phyloP scores from a whole-genome alignment of 2,113 vertebrate species.

The Eleginops maclovinus region DNA sequence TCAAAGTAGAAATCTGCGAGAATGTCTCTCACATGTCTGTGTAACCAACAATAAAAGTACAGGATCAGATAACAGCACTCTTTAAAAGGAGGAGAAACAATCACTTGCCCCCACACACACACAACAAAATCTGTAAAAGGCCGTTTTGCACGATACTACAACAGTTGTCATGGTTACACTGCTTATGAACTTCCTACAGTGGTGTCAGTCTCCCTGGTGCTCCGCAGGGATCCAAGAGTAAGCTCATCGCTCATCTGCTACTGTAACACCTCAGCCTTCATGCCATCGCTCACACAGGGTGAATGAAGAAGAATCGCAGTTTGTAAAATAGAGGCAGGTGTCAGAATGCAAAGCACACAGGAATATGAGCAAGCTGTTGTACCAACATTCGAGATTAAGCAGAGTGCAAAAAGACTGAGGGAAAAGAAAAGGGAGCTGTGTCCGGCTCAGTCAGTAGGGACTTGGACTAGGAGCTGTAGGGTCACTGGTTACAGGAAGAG shows the following conservation, averaged over 20 bases:
- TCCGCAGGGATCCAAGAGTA: constrained; percentile 47
- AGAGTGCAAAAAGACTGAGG: background rate
- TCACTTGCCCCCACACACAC: constrained; percentile 1
- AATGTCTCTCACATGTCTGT: background rate
- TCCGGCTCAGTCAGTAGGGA: no score
- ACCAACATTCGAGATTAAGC: constrained; percentile 4
- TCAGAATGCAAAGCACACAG: background rate
- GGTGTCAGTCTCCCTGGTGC: constrained; percentile 49
- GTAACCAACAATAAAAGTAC: constrained; percentile 27
- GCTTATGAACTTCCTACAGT: constrained; percentile 57
- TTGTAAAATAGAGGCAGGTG: background rate
- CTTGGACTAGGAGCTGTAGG: no score
- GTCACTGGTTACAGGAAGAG: background rate
- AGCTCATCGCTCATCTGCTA: constrained; percentile 51
- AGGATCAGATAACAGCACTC: constrained; percentile 22
- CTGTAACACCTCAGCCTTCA: constrained; percentile 44
- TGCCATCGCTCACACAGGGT: constrained; percentile 40
- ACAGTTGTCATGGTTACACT: constrained; percentile 80
- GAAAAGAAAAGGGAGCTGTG: background rate
- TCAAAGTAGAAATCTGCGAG: constrained; percentile 26
- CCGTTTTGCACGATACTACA: constrained; percentile 50
- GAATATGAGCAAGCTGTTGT: constrained; percentile 1
- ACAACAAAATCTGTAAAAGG: constrained; percentile 34
- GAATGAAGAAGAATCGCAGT: constrained; percentile 44
- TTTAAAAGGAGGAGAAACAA: background rate